Conservation (phyloP, 1,140 invertebrate genomes). For the Dendrolimus punctatus region DNA sequence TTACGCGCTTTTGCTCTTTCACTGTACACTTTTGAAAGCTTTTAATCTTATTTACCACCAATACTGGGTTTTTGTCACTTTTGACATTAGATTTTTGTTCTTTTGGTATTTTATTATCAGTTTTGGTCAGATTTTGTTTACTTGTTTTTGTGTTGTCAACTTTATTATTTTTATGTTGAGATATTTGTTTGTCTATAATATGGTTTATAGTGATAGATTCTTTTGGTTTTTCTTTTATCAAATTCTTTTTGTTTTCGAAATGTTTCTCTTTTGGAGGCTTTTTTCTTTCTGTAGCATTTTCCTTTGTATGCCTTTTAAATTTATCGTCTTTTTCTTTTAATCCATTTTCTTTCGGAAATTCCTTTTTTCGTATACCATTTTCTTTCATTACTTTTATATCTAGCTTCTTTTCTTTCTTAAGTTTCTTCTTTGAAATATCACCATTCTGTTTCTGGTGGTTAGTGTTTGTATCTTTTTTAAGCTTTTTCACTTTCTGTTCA, state of each 20-base stretch:
- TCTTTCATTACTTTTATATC: conserved; percentile 1
- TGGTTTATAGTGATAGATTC: no score
- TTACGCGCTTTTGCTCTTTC: conserved; percentile 16
- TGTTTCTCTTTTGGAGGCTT: no score
- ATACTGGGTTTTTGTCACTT: conserved; percentile 21
- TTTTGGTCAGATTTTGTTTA: conserved; percentile 8
- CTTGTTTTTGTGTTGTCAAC: conserved; percentile 10
- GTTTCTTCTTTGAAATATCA: conserved; percentile 12
- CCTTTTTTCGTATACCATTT: no score
- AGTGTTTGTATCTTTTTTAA: conserved; percentile 4
- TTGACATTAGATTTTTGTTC: conserved; percentile 11
- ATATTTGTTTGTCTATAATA: not conserved
- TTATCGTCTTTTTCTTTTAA: conserved; percentile 12
- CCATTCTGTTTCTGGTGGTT: not conserved
- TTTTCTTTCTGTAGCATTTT: no score
- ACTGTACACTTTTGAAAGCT: conserved; percentile 35
- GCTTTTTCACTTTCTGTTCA: conserved; percentile 1
- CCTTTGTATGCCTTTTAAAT: not conserved
- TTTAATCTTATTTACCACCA: conserved; percentile 42
- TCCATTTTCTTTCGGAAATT: not conserved
- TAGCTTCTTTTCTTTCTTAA: conserved; percentile 6
- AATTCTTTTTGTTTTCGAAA: no score
- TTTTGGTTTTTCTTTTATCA: no score
- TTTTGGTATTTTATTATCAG: conserved; percentile 7
- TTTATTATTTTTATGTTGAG: conserved; percentile 1